phyloP scores from a whole-genome alignment of 2,797 vertebrate species.

The Dendrocincla tyrannina region DNA sequence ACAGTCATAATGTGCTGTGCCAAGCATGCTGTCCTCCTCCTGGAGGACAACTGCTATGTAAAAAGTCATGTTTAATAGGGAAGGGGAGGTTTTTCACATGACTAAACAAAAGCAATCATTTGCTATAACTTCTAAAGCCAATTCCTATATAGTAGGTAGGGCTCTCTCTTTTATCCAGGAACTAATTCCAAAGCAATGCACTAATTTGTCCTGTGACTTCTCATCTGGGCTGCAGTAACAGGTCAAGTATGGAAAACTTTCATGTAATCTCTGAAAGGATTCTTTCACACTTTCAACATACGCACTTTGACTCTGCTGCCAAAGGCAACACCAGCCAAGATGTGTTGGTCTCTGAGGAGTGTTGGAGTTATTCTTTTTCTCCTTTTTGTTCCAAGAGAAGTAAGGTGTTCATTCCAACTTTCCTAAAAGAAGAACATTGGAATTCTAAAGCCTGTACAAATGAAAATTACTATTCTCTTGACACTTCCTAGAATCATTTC shows the following conservation, averaged over 20 bases:
- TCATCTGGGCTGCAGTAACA: not conserved
- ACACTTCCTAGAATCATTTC: not conserved
- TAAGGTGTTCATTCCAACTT: not conserved
- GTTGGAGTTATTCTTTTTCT: not conserved
- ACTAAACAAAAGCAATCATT: not conserved
- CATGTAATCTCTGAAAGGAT: not conserved
- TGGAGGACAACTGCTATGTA: not conserved
- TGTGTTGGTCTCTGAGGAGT: not conserved
- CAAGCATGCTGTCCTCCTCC: not conserved
- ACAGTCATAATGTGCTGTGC: rapidly evolving
- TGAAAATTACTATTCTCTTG: conserved; percentile 18
- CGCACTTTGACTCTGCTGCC: not conserved
- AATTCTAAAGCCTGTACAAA: not conserved
- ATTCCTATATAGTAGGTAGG: not conserved
- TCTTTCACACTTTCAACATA: not conserved
- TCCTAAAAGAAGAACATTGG: not conserved
- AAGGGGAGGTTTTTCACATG: not conserved
- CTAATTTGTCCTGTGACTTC: not conserved
- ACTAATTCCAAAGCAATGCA: not conserved
- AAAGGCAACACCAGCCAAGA: not conserved
- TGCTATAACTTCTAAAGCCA: not conserved
- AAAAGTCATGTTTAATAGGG: not conserved
- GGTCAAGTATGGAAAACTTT: not conserved
- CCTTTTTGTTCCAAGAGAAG: not conserved
- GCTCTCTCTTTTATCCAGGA: not conserved